Evolutionary conservation across 1,140 invertebrate species (phyloP).

Genomic region (Rhysida immarginata): DNA sequence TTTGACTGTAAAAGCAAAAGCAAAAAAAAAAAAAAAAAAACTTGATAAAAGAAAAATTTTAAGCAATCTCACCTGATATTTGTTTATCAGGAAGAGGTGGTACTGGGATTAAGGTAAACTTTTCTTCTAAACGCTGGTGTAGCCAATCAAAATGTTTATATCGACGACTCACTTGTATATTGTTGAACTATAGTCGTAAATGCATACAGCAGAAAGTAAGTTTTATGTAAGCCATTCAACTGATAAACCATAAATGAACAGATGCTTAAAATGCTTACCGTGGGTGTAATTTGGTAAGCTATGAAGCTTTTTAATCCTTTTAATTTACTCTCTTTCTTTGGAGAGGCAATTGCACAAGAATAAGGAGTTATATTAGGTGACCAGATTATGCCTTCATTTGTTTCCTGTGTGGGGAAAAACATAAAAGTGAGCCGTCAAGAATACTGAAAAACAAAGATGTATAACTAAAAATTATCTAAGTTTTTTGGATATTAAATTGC

Average conservation of each 20-base stretch:
- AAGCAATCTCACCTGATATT: conserved; percentile 60
- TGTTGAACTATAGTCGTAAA: conserved; percentile 47
- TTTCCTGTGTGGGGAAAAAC: conserved; percentile 32
- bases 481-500: too few species aligned
- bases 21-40: too few species aligned
- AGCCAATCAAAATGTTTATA: conserved; percentile 99
- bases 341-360: conserved; percentile 73
- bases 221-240: background rate
- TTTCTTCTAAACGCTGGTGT: conserved; percentile 79
- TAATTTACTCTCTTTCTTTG: conserved; percentile 91
- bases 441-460: background rate
- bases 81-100: conserved; percentile 95
- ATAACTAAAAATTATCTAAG: too few species aligned
- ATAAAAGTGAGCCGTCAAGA: background rate
- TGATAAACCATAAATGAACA: background rate
- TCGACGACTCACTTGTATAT: conserved; percentile 83
- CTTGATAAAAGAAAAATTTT: too few species aligned
- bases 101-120: conserved; percentile 85
- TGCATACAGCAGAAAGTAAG: background rate
- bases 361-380: conserved; percentile 51
- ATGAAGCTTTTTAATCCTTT: conserved; percentile 96
- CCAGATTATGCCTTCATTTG: conserved; percentile 52
- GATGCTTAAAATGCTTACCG: conserved; percentile 36
- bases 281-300: conserved; percentile 87
- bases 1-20: too few species aligned